phyloP scores from a whole-genome alignment of 2,113 vertebrate genomes.

The Alligator sinensis region DNA sequence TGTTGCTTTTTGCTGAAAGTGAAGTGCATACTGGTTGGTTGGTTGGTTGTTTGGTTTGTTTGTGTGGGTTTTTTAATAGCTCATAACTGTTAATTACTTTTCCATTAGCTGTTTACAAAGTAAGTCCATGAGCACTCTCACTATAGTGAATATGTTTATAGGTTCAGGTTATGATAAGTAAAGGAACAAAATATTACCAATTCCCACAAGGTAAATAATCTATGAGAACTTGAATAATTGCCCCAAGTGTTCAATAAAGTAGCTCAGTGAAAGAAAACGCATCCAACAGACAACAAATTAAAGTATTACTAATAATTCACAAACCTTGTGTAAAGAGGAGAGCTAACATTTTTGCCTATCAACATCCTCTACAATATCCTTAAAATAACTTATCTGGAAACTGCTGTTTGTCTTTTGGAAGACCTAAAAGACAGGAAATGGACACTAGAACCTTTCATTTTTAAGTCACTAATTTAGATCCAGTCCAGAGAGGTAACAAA shows the following conservation, averaged over 20 bases:
- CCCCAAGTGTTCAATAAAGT: neutral
- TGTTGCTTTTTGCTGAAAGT: no score
- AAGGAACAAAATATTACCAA: neutral
- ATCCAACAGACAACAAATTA: no score
- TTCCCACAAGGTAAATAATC: neutral
- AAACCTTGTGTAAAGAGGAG: neutral
- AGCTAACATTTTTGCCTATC: neutral
- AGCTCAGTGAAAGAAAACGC: no score
- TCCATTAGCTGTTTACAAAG: no score
- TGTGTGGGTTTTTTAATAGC: no score
- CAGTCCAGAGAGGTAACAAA: no score
- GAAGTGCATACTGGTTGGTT: no score
- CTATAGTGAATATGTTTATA: neutral
- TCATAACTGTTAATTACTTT: no score
- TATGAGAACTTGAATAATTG: neutral
- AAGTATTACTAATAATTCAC: neutral
- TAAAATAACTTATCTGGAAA: neutral
- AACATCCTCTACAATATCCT: neutral
- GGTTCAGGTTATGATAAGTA: neutral
- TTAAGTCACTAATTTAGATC: neutral
- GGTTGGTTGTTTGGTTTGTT: no score
- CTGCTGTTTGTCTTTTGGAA: neutral
- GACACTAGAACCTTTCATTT: neutral
- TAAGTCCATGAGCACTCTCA: no score
- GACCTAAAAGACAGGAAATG: neutral